Base-by-base conservation (phyloP, 2,113 vertebrate species). In the Elachura formosa region DNA sequence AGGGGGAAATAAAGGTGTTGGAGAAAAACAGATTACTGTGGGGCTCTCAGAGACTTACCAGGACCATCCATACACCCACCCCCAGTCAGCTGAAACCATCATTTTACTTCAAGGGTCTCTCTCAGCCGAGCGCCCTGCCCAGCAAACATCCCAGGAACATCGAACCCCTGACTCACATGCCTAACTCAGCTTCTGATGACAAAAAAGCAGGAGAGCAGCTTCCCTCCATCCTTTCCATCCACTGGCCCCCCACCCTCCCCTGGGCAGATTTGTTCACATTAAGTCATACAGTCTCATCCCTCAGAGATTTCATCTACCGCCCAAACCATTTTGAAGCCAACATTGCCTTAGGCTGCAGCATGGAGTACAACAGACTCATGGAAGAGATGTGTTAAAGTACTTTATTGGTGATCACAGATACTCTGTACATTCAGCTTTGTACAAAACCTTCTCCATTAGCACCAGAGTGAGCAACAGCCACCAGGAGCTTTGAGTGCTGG, bases 401-500 rank as follows among this genome's bases (percentile, higher is more conserved):
- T 96, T 96, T 96, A 96, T 95, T 96, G 36, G 62, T 33, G 80
- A n/a, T 29, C n/a, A 12, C 4, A 1, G 29, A 6, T 9, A 10
- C 40, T 20, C 34, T 14, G 52, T 63, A 84, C 58, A 0, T 51
- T 16, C 25, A 91, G 41, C 38, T 62, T 52, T 17, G 68, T 77
- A 89, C 91, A 91, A 89, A 87, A 22, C 12, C 68, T 26, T 23
- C 28, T 58, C 81, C 62, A 21, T 9, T 21, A 26, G 64, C 66
- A 76, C 26, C 93, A 90, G 66, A 61, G 45, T 1, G 40, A 91
- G 85, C 0, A 0, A 24, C 78, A 73, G 49, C 54, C 72, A 22
- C 61, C 12, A 2, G 48, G 61, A 92, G 61, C 64, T 63, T 51
- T 16, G 22, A 24, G 21, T 0, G 0, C 68, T 29, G 52, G 21